Evolutionary conservation across 92 coral and sea anemone genomes (phyloP), one percentile per base, ranked within the genome.

Genomic region (Zoanthus sociatus): DNA sequence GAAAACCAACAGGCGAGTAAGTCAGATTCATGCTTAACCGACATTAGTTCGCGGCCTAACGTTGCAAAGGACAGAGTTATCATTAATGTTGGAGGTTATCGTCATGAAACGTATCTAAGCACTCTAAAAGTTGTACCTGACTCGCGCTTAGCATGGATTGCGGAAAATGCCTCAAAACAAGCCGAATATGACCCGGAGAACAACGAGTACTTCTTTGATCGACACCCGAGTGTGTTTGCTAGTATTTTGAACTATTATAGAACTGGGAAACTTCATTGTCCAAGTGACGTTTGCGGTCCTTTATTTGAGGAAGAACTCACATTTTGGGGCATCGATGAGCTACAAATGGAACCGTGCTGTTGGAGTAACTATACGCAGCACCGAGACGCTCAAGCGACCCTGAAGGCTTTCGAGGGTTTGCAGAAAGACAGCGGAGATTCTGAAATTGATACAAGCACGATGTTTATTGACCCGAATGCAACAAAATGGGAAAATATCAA

Each of bases 311-410:
- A 97, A 58, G 99, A 97, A 86, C 92, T 97, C 42, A 89, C 88
- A 20, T 97, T 95, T 78, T 97, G 99, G 99, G 99, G 99, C 37
- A 97, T 97, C 26, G 99, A 97, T 76, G 99, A 97, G 48, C 88
- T 97, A 15, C 99, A 97, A 73, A 97, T 97, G 99, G 99, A 97
- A 82, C 99, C 99, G 21, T 97, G 99, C 87, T 97, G 99, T 37
- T 97, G 99, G 99, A 95, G 98, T 45, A 97, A 96, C 71, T 97
- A 97, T 77, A 97, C 99, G 0, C 98, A 96, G 42, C 99, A 97
- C 76, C 90, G 99, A 6, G 98, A 97, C 1, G 99, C 99, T 0
- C 98, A 93, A 69, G 98, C 94, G 0, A 95, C 98, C 18, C 90
- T 95, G 0, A 97, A 97, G 79, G 99, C 98, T 8, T 97, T 97